Evolutionary conservation across 1,140 invertebrate species (phyloP), one percentile per base, ranked within the genome.

Genomic region (Gerris buenoi): DNA sequence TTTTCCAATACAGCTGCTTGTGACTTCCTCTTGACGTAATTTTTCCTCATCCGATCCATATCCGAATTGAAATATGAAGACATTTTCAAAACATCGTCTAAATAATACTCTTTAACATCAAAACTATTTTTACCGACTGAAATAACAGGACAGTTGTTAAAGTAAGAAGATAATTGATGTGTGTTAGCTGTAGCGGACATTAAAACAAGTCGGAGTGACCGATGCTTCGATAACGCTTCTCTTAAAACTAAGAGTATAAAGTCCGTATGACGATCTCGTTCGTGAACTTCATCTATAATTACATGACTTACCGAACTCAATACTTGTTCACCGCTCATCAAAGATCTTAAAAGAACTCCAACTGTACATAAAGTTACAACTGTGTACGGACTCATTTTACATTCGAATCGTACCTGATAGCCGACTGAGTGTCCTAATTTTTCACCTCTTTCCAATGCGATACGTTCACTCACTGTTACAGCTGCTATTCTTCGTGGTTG

Each of bases 161-260:
- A 98, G 74, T 90, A 91, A 72, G 85, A 84, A 27, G 85, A 81
- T 77, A 97, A 93, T 29, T 91, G 83, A 25, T 85, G 79, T 5
- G 85, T 84, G 71, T 95, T 88, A 72, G 95, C 83, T 1, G 93
- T 91, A 3, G 95, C 95, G n/a, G 93, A 97, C 94, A 98, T 98
- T 0, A 98, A 80, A 62, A 98, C 82, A 0, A 98, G 70, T 70
- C 88, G 88, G 0, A 97, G 77, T 67, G 88, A 81, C 67, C 84
- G 83, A 71, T 86, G 87, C 22, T 86, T 83, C 0, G 81, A 74
- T 2, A 97, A 73, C 2, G 86, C 84, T 72, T 95, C 88, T 65
- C 88, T 84, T 10, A 97, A 75, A 18, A 90, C 86, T 64, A 95
- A 89, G 46, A 98, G 76, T 18, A 97, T 79, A 77, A 98, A 97